Base-by-base conservation (phyloP, 2,113 vertebrate species). In the Mastomys natalensis region DNA sequence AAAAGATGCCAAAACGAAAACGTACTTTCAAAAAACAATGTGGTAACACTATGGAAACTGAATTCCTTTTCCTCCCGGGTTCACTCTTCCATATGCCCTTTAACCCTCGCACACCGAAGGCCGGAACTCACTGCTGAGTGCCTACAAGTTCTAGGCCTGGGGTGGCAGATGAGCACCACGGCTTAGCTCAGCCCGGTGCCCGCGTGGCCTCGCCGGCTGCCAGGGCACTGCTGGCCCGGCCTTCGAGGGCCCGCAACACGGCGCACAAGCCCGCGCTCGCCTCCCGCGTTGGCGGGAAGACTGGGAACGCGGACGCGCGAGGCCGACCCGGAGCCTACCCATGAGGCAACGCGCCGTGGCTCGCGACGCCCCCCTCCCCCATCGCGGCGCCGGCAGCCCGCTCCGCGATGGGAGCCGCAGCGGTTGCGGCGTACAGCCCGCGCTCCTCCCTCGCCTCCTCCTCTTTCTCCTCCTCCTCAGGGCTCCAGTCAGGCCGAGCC, bases 391-490 rank as follows among this genome's bases (percentile, higher is more conserved):
- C n/a, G 5, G 73, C 88, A 48, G 89, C 97, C 81, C 19, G 80
- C 93, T 96, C 98, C 82, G 94, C 96, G 70, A 97, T 97, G 97
- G 95, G 96, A 86, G 92, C 96, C 96, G 55, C 85, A 31, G 77
- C 89, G 51, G 93, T 19, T 37, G 87, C 88, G 31, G 82, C 81
- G 92, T 70, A 21, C 77, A 45, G 89, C 64, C 78, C 73, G 94
- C 58, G 96, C 96, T 96, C 97, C 96, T 95, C 97, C 92, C 94
- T 96, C 92, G 94, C 97, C 97, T 97, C 97, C 96, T 97, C 97
- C 97, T 97, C 90, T 91, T 89, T 95, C 97, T 97, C 97, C 97
- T 97, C 95, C 97, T 97, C 96, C 94, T 97, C 94, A 90, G 92
- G 92, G 95, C 97, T 96, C 96, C 95, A 95, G 97, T 96, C 96